Percentiles rank a stretch among this genome's conserved stretches.
Conservation (phyloP, 1,140 invertebrate genomes). For the Rhopalosiphum maidis region DNA sequence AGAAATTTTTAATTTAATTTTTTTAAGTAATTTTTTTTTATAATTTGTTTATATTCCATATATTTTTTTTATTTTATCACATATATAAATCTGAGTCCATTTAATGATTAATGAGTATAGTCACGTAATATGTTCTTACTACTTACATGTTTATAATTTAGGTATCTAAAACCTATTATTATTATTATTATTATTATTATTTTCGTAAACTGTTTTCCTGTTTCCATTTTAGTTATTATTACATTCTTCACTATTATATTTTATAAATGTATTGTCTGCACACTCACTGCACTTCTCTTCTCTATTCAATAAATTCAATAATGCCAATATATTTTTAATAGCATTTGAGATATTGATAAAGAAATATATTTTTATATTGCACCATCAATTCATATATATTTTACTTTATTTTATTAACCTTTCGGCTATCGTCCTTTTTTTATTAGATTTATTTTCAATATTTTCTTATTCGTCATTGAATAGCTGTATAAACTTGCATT, state of each 20-base stretch:
- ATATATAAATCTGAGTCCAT: too few species aligned
- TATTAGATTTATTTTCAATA: not conserved
- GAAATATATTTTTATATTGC: conserved; percentile 14
- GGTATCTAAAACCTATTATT: too few species aligned
- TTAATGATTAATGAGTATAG: too few species aligned
- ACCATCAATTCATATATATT: not conserved
- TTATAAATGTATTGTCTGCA: not conserved
- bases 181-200: too few species aligned
- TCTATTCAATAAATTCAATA: not conserved
- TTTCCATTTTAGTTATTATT: not conserved
- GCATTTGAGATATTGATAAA: not conserved
- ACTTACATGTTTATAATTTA: not conserved
- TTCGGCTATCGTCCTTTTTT: not conserved
- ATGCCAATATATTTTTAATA: conserved; percentile 3
- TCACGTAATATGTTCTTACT: not conserved
- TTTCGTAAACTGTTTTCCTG: not conserved
- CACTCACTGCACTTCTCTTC: not conserved
- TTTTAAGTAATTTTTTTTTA: too few species aligned
- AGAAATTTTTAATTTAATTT: too few species aligned
- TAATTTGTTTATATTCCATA: too few species aligned
- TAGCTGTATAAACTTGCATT: not conserved
- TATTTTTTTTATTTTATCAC: too few species aligned
- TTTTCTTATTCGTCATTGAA: not conserved
- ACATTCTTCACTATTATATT: not conserved
- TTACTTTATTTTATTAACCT: conserved; percentile 7